A percentile compares a stretch with the other conserved stretches of the same genome.
phyloP scores from a whole-genome alignment of 2,888 invertebrate species.

The Nephrotoma appendiculata region DNA sequence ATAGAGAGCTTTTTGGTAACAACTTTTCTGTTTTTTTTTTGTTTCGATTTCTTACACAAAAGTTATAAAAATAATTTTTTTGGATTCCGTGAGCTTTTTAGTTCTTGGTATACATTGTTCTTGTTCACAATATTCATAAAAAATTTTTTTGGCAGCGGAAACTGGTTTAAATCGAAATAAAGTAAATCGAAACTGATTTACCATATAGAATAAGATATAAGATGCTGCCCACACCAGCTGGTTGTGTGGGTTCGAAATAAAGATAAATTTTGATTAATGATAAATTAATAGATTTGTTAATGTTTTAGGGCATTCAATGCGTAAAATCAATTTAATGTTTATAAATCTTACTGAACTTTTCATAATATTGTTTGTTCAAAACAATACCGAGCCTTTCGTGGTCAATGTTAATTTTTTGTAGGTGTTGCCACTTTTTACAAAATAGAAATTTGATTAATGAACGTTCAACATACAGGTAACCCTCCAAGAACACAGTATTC shows the following conservation, averaged over 20 bases:
- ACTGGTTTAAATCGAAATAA: not conserved
- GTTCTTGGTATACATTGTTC: not conserved
- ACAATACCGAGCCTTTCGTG: too few species aligned
- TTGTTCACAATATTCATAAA: not conserved
- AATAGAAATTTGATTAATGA: too few species aligned
- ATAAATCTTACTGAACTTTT: too few species aligned
- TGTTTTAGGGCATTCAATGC: not conserved
- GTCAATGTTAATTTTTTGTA: too few species aligned
- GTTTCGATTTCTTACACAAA: not conserved
- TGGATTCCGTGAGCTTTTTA: not conserved
- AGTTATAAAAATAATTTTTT: not conserved
- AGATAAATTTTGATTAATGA: not conserved
- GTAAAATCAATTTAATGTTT: too few species aligned
- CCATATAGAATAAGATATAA: not conserved
- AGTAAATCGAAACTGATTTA: not conserved
- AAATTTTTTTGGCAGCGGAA: not conserved
- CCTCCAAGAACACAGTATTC: too few species aligned
- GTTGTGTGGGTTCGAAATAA: not conserved
- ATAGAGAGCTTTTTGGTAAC: not conserved
- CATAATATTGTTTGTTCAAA: too few species aligned
- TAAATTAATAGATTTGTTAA: not conserved
- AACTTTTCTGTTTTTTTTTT: not conserved
- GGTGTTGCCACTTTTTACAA: too few species aligned
- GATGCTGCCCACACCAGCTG: not conserved
- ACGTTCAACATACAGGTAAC: too few species aligned